phyloP scores from a whole-genome alignment of 2,797 vertebrate genomes.

The Sebastiscus albofasciatus region DNA sequence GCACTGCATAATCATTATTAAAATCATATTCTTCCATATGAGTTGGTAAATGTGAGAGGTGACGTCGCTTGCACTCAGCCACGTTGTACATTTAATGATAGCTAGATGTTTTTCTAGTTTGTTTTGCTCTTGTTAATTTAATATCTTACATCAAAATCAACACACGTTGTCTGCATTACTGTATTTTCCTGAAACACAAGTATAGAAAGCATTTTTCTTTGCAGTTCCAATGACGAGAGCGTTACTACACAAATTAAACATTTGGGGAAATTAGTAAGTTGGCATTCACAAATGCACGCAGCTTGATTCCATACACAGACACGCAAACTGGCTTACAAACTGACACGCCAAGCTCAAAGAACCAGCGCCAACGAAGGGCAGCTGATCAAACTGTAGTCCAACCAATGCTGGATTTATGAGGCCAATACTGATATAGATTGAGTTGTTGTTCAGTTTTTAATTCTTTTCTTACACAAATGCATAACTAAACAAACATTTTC shows the following conservation, averaged over 20 bases:
- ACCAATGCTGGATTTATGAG: background rate
- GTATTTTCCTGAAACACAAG: background rate
- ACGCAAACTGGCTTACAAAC: background rate
- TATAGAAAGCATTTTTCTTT: background rate
- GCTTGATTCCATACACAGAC: background rate
- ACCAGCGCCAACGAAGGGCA: background rate
- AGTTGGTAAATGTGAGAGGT: background rate
- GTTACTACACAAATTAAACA: background rate
- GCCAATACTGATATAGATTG: too few relatives aligned
- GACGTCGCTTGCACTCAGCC: background rate
- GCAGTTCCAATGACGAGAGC: background rate
- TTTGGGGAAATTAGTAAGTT: background rate
- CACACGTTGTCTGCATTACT: background rate
- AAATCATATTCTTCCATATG: background rate
- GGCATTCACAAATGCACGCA: background rate
- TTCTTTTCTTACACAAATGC: background rate
- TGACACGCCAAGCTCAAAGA: background rate
- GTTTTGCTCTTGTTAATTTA: background rate
- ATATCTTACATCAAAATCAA: background rate
- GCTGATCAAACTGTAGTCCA: background rate
- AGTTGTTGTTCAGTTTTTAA: background rate
- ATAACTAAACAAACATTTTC: background rate
- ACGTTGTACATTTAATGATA: background rate
- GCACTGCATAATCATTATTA: background rate
- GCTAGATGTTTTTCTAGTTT: background rate